These are phyloP conservation scores for Gymnogyps californianus DNA, from an alignment of 2,113 vertebrate species.

Conservation along the genomic window DNA sequence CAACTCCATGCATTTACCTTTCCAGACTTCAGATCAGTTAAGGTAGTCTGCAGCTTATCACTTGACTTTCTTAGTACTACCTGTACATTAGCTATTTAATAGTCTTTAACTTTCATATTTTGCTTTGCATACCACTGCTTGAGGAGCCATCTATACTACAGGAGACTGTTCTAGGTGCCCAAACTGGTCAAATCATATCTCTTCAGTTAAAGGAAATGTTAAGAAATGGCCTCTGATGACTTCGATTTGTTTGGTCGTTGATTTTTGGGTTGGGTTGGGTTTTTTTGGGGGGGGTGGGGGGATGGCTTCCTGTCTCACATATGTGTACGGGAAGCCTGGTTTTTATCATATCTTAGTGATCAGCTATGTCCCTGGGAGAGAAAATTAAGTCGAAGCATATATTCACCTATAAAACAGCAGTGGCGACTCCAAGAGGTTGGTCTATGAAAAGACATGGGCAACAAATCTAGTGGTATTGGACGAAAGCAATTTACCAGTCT, in stretches of 20 bases:
- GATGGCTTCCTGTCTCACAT: background rate
- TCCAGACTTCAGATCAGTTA: background rate
- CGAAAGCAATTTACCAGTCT: background rate
- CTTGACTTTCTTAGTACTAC: background rate
- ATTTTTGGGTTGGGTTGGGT: background rate
- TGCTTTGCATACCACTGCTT: background rate
- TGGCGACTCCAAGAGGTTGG: conserved; percentile 17
- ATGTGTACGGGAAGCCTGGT: background rate
- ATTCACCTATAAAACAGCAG: background rate
- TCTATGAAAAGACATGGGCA: conserved; percentile 45
- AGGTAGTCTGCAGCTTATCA: background rate
- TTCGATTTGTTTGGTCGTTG: background rate
- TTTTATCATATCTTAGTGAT: background rate
- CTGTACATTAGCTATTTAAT: background rate
- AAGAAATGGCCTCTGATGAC: background rate
- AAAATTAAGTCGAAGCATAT: background rate
- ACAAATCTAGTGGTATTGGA: background rate
- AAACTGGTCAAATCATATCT: background rate
- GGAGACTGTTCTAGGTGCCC: background rate
- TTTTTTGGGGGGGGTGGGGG: fast-evolving
- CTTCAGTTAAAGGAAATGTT: background rate
- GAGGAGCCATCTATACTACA: background rate
- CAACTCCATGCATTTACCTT: background rate
- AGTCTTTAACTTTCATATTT: background rate
- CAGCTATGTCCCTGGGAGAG: background rate